These are phyloP conservation scores for Pangasius djambal DNA, from an alignment of 2,797 vertebrate species.

Conservation along the genomic window DNA sequence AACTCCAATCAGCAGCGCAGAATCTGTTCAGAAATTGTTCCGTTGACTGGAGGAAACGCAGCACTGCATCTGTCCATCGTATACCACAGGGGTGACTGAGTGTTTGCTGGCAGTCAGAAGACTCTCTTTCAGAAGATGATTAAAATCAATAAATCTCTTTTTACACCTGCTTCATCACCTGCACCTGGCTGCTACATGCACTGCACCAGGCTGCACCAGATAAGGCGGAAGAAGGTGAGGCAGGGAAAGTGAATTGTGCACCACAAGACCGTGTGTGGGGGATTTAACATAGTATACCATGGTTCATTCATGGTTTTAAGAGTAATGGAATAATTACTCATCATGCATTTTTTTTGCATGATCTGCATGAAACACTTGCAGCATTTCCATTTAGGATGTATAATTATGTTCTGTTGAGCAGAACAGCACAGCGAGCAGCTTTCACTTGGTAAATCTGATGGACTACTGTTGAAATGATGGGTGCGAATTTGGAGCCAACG, in stretches of 20 bases:
- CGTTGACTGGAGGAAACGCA: not conserved
- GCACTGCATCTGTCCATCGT: constrained; percentile 19
- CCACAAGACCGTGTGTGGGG: not conserved
- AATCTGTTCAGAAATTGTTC: not conserved
- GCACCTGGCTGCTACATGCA: constrained; percentile 55
- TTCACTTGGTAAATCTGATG: not conserved
- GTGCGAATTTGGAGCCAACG: not conserved
- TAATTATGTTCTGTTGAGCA: not conserved
- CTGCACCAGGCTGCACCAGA: constrained; percentile 14
- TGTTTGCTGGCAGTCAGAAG: constrained; percentile 10
- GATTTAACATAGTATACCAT: not conserved
- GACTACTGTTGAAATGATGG: not conserved
- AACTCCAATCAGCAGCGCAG: constrained; percentile 1
- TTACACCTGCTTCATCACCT: constrained; percentile 58
- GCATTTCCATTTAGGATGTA: not conserved
- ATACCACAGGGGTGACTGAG: constrained; percentile 19
- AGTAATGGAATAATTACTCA: not conserved
- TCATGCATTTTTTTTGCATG: not conserved
- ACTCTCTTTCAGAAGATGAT: constrained; percentile 32
- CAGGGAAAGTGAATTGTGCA: constrained; percentile 5
- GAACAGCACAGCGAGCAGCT: not conserved
- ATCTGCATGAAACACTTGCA: not conserved
- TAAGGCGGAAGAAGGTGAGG: not conserved
- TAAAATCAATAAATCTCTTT: constrained; percentile 59
- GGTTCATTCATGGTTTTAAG: not conserved